These are phyloP conservation scores for Rhombomys opimus DNA, from an alignment of 2,113 vertebrate species.

Conservation along the genomic window DNA sequence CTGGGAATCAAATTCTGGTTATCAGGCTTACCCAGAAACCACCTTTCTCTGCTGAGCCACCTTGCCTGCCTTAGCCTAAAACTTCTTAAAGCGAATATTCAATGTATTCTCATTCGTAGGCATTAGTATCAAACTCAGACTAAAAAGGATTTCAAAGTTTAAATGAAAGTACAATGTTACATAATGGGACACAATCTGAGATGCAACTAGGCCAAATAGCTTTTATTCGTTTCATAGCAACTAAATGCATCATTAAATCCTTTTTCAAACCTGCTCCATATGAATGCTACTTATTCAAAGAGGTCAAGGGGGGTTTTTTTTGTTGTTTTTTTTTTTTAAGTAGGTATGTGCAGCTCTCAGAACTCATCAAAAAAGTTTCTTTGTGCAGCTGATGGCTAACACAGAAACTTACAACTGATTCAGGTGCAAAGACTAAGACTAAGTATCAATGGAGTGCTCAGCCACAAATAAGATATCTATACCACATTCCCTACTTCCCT, in stretches of 20 bases:
- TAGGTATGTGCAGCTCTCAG: neutral
- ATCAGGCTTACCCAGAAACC: neutral
- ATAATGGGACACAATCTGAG: neutral
- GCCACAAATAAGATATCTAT: neutral
- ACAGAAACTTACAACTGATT: neutral
- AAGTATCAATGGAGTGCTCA: neutral
- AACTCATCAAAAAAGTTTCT: neutral
- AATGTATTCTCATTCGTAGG: constrained; percentile 32
- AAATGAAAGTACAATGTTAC: constrained; percentile 18
- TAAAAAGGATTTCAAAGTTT: constrained; percentile 18
- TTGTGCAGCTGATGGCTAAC: neutral
- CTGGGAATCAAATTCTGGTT: neutral
- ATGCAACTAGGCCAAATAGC: constrained; percentile 5
- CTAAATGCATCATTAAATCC: constrained; percentile 37
- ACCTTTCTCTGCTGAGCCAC: neutral
- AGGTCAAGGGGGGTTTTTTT: neutral
- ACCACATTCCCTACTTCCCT: neutral
- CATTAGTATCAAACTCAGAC: constrained; percentile 40
- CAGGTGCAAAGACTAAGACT: neutral
- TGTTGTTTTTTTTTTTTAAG: neutral
- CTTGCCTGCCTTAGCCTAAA: neutral
- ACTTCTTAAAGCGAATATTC: constrained; percentile 27
- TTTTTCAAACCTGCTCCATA: constrained; percentile 50
- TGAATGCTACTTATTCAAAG: constrained; percentile 24
- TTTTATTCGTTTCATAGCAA: constrained; percentile 45